Base-by-base conservation (phyloP, 2,113 vertebrate species). In the Chascanopsetta lugubris region DNA sequence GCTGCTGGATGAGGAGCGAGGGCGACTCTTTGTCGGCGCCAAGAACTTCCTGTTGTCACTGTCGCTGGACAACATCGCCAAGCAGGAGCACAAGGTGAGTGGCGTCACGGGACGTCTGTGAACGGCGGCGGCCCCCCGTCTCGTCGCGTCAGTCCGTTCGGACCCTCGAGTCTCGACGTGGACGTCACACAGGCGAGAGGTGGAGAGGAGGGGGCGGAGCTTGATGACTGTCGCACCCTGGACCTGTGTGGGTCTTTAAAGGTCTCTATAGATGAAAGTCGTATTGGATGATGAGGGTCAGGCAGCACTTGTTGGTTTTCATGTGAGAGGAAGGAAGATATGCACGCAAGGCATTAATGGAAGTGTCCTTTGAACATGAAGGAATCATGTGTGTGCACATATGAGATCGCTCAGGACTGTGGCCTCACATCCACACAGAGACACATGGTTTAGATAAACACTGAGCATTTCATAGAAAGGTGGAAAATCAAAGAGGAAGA, bases 31-130 rank as follows among this genome's bases (percentile, higher is more conserved):
- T 0, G 96, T 95, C 0, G 97, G 97, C 0, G 95, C 94, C 0
- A 93, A 96, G 85, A 98, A 99, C 86, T 94, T 95, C 34, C 90
- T 99, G 81, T 89, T 95, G 51, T 98, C 97, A 3, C 93, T 99
- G 34, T 94, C 93, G 30, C 77, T 99, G 85, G 96, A 99, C 61
- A 94, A 99, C 88, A 98, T 99, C 61, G 94, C 90, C 90, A 96
- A 95, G 77, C 86, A 92, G 63, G 92, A 94, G 69, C 95, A 94
- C 62, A 96, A 96, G 96, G 97, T 99, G n/a, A n/a, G n/a, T n/a
- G n/a, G n/a, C n/a, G n/a, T n/a, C n/a, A n/a, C n/a, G n/a, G n/a
- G n/a, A n/a, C n/a, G n/a, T n/a, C n/a, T n/a, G n/a, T n/a, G n/a
- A n/a, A n/a, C n/a, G n/a, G n/a, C n/a, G n/a, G n/a, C n/a, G n/a